Conservation (phyloP, 2,888 invertebrate genomes). For the Tenthredo notha region DNA sequence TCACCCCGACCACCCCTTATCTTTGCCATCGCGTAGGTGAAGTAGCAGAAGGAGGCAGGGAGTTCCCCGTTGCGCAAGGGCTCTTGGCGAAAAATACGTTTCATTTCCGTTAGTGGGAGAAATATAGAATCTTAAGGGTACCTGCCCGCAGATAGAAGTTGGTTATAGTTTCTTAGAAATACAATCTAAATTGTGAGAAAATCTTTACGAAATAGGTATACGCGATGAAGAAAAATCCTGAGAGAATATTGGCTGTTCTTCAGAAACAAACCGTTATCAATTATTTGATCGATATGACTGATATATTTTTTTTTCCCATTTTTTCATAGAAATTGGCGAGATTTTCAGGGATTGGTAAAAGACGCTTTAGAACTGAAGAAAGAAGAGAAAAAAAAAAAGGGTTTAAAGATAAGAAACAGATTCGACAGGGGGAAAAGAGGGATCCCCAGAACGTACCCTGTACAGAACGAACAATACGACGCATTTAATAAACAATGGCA, state of each 20-base stretch:
- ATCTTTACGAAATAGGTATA: background rate
- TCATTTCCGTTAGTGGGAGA: conserved; percentile 47
- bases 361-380: background rate
- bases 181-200: conserved; percentile 1
- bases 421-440: conserved; percentile 62
- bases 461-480: conserved; percentile 68
- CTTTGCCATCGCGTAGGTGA: conserved; percentile 45
- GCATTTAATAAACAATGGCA: conserved; percentile 73
- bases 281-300: background rate
- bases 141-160: conserved; percentile 1
- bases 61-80: conserved; percentile 26
- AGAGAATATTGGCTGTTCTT: background rate
- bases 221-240: background rate
- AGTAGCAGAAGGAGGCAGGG: conserved; percentile 34
- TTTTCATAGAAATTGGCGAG: background rate
- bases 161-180: conserved; percentile 11
- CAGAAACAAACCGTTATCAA: background rate
- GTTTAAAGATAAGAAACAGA: conserved; percentile 54
- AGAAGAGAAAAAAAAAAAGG: background rate
- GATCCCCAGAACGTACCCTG: conserved; percentile 60
- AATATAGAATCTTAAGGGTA: conserved; percentile 42
- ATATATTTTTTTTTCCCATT: no score
- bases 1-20: conserved; percentile 56
- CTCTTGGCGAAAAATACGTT: conserved; percentile 46
- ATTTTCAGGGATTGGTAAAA: background rate